A percentile compares a stretch with the other conserved stretches of the same genome.
phyloP scores from a whole-genome alignment of 2,113 vertebrate genomes.

The Chionis minor region DNA sequence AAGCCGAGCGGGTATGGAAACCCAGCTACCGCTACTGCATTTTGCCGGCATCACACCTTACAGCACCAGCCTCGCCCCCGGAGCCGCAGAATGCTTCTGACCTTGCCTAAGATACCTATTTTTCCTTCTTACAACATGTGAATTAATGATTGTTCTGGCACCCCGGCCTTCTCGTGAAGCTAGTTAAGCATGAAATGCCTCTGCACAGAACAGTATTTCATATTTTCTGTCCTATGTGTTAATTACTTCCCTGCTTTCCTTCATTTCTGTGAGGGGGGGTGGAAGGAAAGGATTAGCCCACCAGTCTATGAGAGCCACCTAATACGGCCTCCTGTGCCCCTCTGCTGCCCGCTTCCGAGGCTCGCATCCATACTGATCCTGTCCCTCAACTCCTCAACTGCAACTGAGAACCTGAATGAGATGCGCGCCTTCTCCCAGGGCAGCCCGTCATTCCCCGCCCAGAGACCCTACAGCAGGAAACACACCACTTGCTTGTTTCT shows the following conservation, averaged over 20 bases:
- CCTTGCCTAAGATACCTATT: constrained; percentile 7
- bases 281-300: background rate
- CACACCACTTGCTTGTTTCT: background rate
- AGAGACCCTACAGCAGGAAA: background rate
- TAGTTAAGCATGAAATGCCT: constrained; percentile 52
- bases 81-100: constrained; percentile 26
- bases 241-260: constrained; percentile 59
- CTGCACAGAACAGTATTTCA: constrained; percentile 47
- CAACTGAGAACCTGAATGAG: background rate
- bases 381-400: background rate
- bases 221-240: constrained; percentile 49
- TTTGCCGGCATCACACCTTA: background rate
- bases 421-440: background rate
- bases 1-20: background rate
- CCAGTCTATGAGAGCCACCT: background rate
- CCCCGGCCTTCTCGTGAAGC: constrained; percentile 46
- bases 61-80: background rate
- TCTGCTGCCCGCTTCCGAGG: background rate
- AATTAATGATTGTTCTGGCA: constrained; percentile 58
- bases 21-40: background rate
- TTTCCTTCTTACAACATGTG: constrained; percentile 26
- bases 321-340: background rate
- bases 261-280: background rate
- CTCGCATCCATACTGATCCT: background rate
- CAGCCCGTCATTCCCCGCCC: background rate